phyloP scores from a whole-genome alignment of 1,140 invertebrate species.

The Subanguina moxae region DNA sequence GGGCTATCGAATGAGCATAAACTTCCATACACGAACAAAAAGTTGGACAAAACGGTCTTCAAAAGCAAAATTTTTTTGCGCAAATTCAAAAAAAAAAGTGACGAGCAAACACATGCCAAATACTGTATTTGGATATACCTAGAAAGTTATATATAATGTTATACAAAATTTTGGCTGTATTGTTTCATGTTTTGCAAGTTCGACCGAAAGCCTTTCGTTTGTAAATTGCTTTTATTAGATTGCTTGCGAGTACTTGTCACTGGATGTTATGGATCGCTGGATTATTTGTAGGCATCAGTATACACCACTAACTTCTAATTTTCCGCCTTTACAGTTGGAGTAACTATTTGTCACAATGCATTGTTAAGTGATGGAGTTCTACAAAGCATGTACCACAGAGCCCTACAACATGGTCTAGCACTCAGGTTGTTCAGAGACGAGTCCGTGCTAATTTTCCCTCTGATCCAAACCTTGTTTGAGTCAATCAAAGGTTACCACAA shows the following conservation, averaged over 20 bases:
- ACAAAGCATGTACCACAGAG: constrained; percentile 82
- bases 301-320: too few species aligned
- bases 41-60: too few species aligned
- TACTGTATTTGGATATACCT: too few species aligned
- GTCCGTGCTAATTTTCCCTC: constrained; percentile 88
- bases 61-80: too few species aligned
- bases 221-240: constrained; percentile 61
- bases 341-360: constrained; percentile 80
- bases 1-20: too few species aligned
- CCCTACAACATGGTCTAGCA: constrained; percentile 87
- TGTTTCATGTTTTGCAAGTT: background rate
- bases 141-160: too few species aligned
- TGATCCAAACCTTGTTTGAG: constrained; percentile 88
- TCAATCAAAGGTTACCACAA: constrained; percentile 74
- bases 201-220: too few species aligned
- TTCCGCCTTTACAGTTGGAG: constrained; percentile 69
- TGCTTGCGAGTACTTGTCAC: constrained; percentile 90
- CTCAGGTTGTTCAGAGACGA: constrained; percentile 92
- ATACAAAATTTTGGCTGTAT: background rate
- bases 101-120: too few species aligned
- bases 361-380: constrained; percentile 69
- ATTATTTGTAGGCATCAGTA: constrained; percentile 77
- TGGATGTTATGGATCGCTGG: constrained; percentile 92
- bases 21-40: too few species aligned
- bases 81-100: too few species aligned